Evolutionary conservation across 2,888 invertebrate species (phyloP).

Genomic region (Drosophila testacea): DNA sequence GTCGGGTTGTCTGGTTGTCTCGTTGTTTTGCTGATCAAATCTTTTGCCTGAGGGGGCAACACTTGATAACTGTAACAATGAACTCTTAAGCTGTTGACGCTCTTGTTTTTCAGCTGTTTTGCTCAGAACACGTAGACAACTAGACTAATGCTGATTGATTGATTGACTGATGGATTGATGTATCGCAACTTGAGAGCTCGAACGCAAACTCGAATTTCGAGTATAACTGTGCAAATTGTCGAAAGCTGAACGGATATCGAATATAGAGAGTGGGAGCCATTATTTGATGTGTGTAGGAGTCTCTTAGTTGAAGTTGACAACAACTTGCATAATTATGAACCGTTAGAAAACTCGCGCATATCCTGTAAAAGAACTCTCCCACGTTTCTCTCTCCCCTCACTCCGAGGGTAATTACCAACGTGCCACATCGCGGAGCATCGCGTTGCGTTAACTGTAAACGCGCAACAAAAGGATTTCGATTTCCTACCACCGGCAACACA

Average conservation of each 20-base stretch:
- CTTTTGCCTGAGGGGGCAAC: slow-evolving; percentile 32
- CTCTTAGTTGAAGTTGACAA: slow-evolving; percentile 33
- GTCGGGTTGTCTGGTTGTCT: slow-evolving; percentile 16
- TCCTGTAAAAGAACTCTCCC: slow-evolving; percentile 65
- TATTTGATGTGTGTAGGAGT: slow-evolving; percentile 1
- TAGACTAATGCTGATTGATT: slow-evolving; percentile 76
- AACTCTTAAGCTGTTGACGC: slow-evolving; percentile 79
- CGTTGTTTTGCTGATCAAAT: slow-evolving; percentile 17
- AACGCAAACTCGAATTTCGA: neutral
- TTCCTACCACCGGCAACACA: slow-evolving; percentile 57
- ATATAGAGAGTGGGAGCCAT: slow-evolving; percentile 8
- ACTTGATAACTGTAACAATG: slow-evolving; percentile 78
- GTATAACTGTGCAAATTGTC: slow-evolving; percentile 40
- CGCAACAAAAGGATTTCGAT: slow-evolving; percentile 78
- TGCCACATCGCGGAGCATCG: slow-evolving; percentile 8
- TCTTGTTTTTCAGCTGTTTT: slow-evolving; percentile 59
- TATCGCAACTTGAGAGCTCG: slow-evolving; percentile 23
- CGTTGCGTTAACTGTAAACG: slow-evolving; percentile 71
- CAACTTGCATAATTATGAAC: slow-evolving; percentile 70
- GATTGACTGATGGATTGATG: slow-evolving; percentile 13
- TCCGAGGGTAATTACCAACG: slow-evolving; percentile 48
- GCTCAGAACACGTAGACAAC: slow-evolving; percentile 29
- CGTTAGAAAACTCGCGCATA: slow-evolving; percentile 60
- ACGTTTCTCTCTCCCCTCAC: slow-evolving; percentile 26
- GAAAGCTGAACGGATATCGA: slow-evolving; percentile 38